Base-by-base conservation (phyloP, 1,140 invertebrate genomes). In the Megalonaias nervosa region DNA sequence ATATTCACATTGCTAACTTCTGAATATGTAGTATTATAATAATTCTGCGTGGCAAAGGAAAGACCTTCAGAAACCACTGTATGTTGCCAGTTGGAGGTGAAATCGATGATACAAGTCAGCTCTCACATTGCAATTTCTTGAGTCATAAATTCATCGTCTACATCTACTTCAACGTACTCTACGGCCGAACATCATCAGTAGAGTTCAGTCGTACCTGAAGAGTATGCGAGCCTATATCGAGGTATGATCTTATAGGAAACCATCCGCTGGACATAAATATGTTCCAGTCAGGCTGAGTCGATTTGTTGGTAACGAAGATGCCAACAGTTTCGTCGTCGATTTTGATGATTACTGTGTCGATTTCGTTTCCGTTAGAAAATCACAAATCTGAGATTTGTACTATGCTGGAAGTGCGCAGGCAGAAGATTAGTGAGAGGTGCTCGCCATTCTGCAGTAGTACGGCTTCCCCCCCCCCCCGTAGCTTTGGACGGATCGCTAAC, bases 1-100 rank as follows among this genome's bases (percentile, higher is more conserved):
- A 83, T 55, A 61, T 83, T 79, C 16, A 83, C 77, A 58, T 81
- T 83, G 62, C 81, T 79, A 5, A 80, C 78, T 70, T 83, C 81
- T 23, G 81, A 73, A 56, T 79, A 83, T 2, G 48, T 66, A 0
- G 81, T 81, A 58, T 70, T 69, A 58, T 76, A 81, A 6, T 69
- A 75, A n/a, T 76, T 67, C 56, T 81, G 79, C 2, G 77, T 74
- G 23, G 73, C 67, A 66, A 72, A 78, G 3, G 76, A 78, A 55
- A 71, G 57, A 17, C 61, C 65, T 55, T 70, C 73, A 11, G 56
- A 0, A 9, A 72, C 66, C 17, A 67, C 56, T 56, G 72, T 78
- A 4, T 23, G 3, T 2, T 71, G 76, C 31, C 72, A 21, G n/a
- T 78, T 55, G 55, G 58, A 78, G 19, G 23, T 67, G 11, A 58